Conservation (phyloP, 1,140 invertebrate species). For the Druon quercuslanigerum region DNA sequence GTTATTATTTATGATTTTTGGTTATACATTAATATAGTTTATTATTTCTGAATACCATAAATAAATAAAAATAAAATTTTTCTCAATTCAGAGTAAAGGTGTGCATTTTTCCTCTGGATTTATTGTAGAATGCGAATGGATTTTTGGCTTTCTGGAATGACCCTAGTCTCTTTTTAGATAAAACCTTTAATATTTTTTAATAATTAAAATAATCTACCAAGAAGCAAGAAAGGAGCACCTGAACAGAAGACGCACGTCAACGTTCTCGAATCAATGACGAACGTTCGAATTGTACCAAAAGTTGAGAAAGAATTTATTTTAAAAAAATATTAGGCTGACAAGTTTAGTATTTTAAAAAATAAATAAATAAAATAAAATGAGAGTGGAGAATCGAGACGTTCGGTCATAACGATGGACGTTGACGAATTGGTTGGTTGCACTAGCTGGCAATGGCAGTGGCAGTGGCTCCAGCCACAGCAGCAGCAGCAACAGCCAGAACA, state of each 20-base stretch:
- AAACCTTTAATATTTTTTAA: background rate
- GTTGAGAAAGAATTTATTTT: background rate
- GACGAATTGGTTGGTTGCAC: slow-evolving; percentile 71
- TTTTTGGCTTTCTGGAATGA: slow-evolving; percentile 16
- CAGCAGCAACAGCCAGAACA: slow-evolving; percentile 72
- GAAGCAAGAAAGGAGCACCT: background rate
- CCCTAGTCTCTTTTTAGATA: background rate
- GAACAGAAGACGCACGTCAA: slow-evolving; percentile 22
- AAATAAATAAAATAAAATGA: slow-evolving; percentile 12
- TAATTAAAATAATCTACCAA: background rate
- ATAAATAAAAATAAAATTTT: background rate
- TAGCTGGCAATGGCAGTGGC: slow-evolving; percentile 68
- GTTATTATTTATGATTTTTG: too few species aligned
- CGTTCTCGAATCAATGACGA: slow-evolving; percentile 14
- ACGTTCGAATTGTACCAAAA: background rate
- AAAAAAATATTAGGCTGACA: background rate
- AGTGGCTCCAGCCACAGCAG: slow-evolving; percentile 63
- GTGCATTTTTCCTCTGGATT: background rate
- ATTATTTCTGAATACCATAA: too few species aligned
- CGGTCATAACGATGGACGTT: slow-evolving; percentile 45
- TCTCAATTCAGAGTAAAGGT: background rate
- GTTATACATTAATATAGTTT: too few species aligned
- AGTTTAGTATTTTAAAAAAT: too few species aligned
- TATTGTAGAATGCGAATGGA: slow-evolving; percentile 9
- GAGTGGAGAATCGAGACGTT: slow-evolving; percentile 40